Conservation (phyloP, 2,888 invertebrate genomes). For the Zygaena filipendulae region DNA sequence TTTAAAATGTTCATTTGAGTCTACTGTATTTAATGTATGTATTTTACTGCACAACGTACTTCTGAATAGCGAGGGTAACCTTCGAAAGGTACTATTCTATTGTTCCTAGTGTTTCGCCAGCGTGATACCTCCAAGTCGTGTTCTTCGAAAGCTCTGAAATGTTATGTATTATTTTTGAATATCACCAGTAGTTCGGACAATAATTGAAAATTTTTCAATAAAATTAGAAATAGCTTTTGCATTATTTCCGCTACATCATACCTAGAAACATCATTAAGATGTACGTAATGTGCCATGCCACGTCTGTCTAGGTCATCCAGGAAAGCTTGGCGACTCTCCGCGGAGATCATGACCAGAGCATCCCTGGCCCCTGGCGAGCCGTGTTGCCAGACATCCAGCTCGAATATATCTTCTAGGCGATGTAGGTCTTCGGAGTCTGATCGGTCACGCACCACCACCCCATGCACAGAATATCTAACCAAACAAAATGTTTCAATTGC, state of each 20-base stretch:
- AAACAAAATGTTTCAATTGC: no score
- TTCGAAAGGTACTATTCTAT: constrained; percentile 52
- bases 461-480: constrained; percentile 27
- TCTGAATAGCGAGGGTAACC: constrained; percentile 66
- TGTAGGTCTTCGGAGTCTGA: constrained; percentile 17
- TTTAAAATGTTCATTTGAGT: no score
- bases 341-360: constrained; percentile 30
- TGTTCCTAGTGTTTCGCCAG: constrained; percentile 17
- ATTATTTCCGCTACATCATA: no score
- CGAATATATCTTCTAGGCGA: constrained; percentile 18
- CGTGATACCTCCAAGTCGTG: constrained; percentile 18
- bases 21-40: no score
- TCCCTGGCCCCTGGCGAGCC: constrained; percentile 23
- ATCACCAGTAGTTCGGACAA: no score
- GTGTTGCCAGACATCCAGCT: constrained; percentile 31
- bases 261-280: constrained; percentile 28
- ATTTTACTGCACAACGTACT: no score
- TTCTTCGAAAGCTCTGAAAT: constrained; percentile 23
- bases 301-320: constrained; percentile 21
- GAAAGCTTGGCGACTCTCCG: constrained; percentile 18
- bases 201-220: no score
- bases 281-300: constrained; percentile 23
- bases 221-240: no score
- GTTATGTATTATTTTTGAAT: no score
- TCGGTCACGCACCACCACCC: constrained; percentile 20